Evolutionary conservation across 2,113 vertebrate genomes (phyloP), one percentile per base, ranked within the genome.

Genomic region (Alligator sinensis): DNA sequence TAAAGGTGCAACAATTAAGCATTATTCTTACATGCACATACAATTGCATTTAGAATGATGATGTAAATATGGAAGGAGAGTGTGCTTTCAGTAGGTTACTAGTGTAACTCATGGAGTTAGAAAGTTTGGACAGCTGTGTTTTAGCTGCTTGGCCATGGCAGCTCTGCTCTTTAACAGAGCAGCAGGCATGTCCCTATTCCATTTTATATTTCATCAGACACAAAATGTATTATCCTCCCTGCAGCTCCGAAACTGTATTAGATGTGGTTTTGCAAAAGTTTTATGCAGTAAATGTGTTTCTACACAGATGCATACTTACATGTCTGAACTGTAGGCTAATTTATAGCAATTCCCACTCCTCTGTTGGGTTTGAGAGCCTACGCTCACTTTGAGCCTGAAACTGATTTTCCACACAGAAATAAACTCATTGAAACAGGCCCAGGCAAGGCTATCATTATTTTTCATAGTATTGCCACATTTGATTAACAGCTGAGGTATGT

Each of bases 1-100:
- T 85, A 83, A 91, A 94, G 94, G 85, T 95, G 82, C 82, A 94
- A 86, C 90, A 92, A 72, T 89, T 87, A 79, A 57, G 75, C 89
- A 70, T 95, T 93, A 87, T 93, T 82, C 82, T 80, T 86, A 75
- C 92, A 90, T 95, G n/a, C 87, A 86, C 90, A 78, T 95, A 94
- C 84, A 80, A 94, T 93, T 97, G 62, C 89, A 96, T 96, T 89
- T 91, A 91, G 87, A 95, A 93, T 95, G 90, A 95, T 94, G 94
- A 93, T 85, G 88, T 91, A 91, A 17, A 30, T 94, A 57, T 93
- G 90, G 77, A 94, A 94, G 95, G 94, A 28, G 90, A 84, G 30
- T 77, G 85, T 79, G 38, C 17, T 95, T 96, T 95, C 80, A 54
- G 77, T 79, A 84, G 75, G 80, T 87, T 86, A 76, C 57, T 84